Conservation (phyloP, 2,113 vertebrate genomes). For the Hydropotes inermis region DNA sequence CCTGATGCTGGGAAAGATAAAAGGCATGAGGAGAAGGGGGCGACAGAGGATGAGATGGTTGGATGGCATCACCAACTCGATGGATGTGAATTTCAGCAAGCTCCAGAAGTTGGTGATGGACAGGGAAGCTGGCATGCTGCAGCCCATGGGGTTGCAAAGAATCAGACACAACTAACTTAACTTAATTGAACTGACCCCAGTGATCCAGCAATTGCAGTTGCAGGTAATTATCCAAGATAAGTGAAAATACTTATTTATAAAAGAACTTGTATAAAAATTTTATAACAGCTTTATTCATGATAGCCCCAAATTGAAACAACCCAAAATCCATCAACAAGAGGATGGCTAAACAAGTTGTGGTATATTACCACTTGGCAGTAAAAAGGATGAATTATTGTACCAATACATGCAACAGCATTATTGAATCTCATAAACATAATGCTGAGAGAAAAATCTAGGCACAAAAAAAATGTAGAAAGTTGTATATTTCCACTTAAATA, state of each 20-base stretch:
- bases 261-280: not conserved
- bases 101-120: not conserved
- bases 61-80: not conserved
- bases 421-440: not conserved
- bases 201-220: not conserved
- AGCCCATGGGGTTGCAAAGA: not conserved
- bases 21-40: not conserved
- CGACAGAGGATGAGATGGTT: not conserved
- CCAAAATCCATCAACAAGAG: not conserved
- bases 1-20: not conserved
- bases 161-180: not conserved
- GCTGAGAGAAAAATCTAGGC: not conserved
- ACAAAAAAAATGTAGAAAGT: not conserved
- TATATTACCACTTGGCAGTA: not conserved
- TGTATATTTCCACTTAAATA: not conserved
- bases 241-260: not conserved
- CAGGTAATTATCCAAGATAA: not conserved
- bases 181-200: not conserved
- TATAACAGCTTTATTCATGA: not conserved
- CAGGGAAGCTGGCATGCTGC: not conserved
- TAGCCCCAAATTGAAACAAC: not conserved
- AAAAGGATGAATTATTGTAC: not conserved
- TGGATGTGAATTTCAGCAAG: not conserved
- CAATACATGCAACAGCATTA: not conserved
- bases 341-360: not conserved